Evolutionary conservation across 2,888 invertebrate genomes (phyloP).

Genomic region (Saturnia japonica): DNA sequence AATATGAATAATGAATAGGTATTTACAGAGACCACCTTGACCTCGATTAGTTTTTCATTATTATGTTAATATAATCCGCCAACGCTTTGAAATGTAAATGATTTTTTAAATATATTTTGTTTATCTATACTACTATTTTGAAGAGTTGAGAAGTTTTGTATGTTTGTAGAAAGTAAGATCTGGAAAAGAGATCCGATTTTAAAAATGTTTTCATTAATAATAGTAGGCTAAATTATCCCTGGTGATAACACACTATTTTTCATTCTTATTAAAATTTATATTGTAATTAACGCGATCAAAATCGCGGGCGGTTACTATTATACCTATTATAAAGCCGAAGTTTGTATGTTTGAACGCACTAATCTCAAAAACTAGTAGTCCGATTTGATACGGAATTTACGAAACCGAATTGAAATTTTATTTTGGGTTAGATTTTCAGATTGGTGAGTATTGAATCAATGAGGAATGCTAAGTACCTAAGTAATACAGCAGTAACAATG

Average conservation of each 20-base stretch:
- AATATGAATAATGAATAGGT: slow-evolving; percentile 1
- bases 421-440: neutral
- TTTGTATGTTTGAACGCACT: neutral
- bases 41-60: slow-evolving; percentile 55
- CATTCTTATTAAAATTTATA: no score
- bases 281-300: no score
- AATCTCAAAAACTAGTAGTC: neutral
- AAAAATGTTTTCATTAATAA: no score
- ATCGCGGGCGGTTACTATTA: no score
- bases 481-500: neutral
- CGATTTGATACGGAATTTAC: no score
- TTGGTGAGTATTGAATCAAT: no score
- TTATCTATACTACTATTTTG: slow-evolving; percentile 7
- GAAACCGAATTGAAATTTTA: neutral
- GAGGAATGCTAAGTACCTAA: no score
- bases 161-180: neutral
- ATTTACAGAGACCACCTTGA: slow-evolving; percentile 52
- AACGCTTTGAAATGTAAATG: slow-evolving; percentile 46
- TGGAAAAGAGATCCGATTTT: no score
- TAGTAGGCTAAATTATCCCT: no score
- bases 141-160: neutral
- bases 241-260: no score
- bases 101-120: slow-evolving; percentile 26
- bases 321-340: no score
- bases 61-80: slow-evolving; percentile 62